Evolutionary conservation across 2,113 vertebrate genomes (phyloP).

Genomic region (Neotoma lepida): DNA sequence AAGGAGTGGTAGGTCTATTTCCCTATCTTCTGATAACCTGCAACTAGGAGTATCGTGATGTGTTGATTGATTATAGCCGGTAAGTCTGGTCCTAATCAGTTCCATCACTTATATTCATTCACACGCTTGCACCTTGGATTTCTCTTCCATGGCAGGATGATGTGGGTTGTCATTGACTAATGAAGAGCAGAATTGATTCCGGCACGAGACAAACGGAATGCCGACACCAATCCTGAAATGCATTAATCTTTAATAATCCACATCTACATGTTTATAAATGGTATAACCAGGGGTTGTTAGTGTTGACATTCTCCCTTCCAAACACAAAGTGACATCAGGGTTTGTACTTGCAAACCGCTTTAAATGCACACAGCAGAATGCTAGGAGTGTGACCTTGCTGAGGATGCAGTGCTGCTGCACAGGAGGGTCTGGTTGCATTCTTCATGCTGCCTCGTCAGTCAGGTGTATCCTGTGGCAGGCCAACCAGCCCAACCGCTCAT

Average conservation of each 20-base stretch:
- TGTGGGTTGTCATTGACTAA: constrained; percentile 88
- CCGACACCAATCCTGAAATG: constrained; percentile 87
- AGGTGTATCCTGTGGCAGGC: constrained; percentile 69
- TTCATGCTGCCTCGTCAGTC: constrained; percentile 36
- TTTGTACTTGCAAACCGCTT: constrained; percentile 81
- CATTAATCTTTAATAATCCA: constrained; percentile 91
- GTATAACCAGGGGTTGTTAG: constrained; percentile 83
- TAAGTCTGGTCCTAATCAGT: constrained; percentile 86
- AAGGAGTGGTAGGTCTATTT: constrained; percentile 63
- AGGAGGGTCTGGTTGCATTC: constrained; percentile 61
- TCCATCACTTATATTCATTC: constrained; percentile 85
- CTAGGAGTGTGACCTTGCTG: constrained; percentile 82
- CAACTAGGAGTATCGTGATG: constrained; percentile 82
- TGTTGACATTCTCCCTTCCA: constrained; percentile 84
- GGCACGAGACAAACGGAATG: constrained; percentile 89
- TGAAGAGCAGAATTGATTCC: constrained; percentile 89
- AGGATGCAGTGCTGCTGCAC: constrained; percentile 70
- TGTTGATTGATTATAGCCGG: constrained; percentile 87
- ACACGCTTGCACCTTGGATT: constrained; percentile 86
- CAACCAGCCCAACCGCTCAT: constrained; percentile 41
- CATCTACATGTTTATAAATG: constrained; percentile 90
- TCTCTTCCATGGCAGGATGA: constrained; percentile 85
- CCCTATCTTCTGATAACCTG: constrained; percentile 69
- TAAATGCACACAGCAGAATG: constrained; percentile 54
- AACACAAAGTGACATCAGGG: constrained; percentile 88